Percentiles rank a stretch among this genome's conserved stretches.
These are phyloP conservation scores for Etheostoma perlongum DNA, from an alignment of 2,797 vertebrate species.

Conservation along the genomic window DNA sequence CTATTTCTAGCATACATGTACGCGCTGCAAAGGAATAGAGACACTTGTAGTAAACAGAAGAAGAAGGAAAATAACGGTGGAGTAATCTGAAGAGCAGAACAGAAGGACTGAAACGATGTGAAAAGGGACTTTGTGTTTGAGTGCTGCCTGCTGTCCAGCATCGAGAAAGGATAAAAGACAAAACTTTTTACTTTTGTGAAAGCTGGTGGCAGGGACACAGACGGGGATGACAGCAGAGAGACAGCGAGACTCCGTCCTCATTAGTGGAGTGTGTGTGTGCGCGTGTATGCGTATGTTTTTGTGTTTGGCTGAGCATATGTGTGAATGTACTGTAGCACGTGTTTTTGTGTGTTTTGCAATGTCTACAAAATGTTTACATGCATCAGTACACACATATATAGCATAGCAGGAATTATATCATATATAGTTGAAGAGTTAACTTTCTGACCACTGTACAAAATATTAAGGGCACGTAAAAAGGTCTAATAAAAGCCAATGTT, in stretches of 20 bases:
- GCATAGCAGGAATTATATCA: background rate
- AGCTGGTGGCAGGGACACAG: constrained; percentile 61
- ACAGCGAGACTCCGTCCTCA: constrained; percentile 62
- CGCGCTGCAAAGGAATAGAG: constrained; percentile 22
- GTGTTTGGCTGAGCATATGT: background rate
- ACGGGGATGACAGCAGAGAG: constrained; percentile 57
- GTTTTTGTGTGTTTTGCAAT: background rate
- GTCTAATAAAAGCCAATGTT: background rate
- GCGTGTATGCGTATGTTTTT: background rate
- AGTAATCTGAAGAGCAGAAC: constrained; percentile 30
- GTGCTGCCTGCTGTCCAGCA: constrained; percentile 52
- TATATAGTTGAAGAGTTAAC: background rate
- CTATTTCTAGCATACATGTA: constrained; percentile 4
- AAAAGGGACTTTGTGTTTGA: constrained; percentile 52
- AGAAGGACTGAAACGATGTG: constrained; percentile 23
- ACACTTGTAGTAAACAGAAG: constrained; percentile 10
- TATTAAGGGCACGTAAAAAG: background rate
- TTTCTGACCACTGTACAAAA: background rate
- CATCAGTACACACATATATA: background rate
- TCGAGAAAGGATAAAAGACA: constrained; percentile 55
- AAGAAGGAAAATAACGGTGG: background rate
- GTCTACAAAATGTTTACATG: background rate
- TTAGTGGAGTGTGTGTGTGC: constrained; percentile 59
- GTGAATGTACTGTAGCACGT: too few relatives aligned
- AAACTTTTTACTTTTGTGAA: constrained; percentile 63